A percentile compares a stretch with the other conserved stretches of the same genome.
Evolutionary conservation across 2,888 invertebrate genomes (phyloP).

Genomic region (Acleris holmiana): DNA sequence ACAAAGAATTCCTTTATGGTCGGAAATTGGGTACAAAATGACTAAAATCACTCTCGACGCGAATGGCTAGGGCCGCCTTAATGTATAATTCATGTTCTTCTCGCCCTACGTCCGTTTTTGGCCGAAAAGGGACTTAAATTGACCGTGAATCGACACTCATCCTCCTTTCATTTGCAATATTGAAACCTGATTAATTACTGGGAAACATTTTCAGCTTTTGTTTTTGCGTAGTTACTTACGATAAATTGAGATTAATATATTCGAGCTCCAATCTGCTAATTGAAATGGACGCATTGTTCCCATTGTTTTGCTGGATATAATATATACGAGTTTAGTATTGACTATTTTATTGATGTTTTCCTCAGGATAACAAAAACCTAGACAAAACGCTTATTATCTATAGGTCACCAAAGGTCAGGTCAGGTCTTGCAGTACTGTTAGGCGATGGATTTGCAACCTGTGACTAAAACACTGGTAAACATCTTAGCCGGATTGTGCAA

Average conservation of each 20-base stretch:
- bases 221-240: slow-evolving; percentile 27
- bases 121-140: slow-evolving; percentile 66
- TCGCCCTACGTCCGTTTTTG: slow-evolving; percentile 59
- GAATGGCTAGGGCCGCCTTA: slow-evolving; percentile 46
- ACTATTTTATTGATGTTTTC: no score
- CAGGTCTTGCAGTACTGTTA: no score
- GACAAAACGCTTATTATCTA: no score
- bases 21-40: slow-evolving; percentile 39
- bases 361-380: no score
- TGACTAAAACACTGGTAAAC: no score
- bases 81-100: slow-evolving; percentile 76
- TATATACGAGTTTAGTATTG: no score
- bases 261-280: slow-evolving; percentile 13
- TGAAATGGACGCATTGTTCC: slow-evolving; percentile 18
- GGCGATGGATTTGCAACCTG: no score
- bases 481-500: no score
- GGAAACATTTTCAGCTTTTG: slow-evolving; percentile 35
- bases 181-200: slow-evolving; percentile 59
- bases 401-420: no score
- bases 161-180: slow-evolving; percentile 59
- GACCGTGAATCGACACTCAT: slow-evolving; percentile 66
- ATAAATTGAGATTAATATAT: slow-evolving; percentile 30
- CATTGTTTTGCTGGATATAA: background rate
- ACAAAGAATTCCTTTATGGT: slow-evolving; percentile 38
- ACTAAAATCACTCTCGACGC: slow-evolving; percentile 37